Percentiles rank a stretch among this genome's conserved stretches.
These are phyloP conservation scores for Semicossyphus pulcher DNA, from an alignment of 2,113 vertebrate genomes.

Conservation along the genomic window DNA sequence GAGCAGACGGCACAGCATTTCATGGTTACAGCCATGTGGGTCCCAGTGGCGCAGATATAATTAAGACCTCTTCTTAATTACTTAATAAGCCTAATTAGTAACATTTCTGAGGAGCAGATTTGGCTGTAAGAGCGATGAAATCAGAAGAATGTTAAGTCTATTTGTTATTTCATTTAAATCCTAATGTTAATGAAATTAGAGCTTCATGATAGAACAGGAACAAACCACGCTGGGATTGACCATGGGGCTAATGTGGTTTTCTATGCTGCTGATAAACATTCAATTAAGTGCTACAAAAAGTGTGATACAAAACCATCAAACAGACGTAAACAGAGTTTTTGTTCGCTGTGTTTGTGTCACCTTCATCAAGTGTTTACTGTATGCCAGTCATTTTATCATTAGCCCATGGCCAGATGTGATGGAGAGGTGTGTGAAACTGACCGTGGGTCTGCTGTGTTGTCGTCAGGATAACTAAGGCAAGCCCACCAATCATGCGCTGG, in stretches of 20 bases:
- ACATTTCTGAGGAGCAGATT: constrained; percentile 74
- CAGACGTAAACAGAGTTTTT: constrained; percentile 20
- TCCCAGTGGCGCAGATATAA: constrained; percentile 82
- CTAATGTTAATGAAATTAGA: constrained; percentile 79
- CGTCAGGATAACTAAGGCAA: constrained; percentile 84
- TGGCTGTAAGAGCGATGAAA: constrained; percentile 77
- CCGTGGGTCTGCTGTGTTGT: constrained; percentile 84
- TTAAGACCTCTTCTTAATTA: constrained; percentile 85
- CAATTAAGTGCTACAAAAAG: constrained; percentile 60
- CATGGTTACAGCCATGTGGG: constrained; percentile 69
- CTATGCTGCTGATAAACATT: constrained; percentile 69
- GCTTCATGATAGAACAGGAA: constrained; percentile 66
- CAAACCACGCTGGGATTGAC: constrained; percentile 71
- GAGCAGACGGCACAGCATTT: constrained; percentile 63
- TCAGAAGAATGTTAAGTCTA: constrained; percentile 77
- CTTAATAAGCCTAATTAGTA: constrained; percentile 85
- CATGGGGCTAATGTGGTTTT: constrained; percentile 66
- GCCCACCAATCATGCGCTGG: constrained; percentile 89
- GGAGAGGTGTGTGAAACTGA: constrained; percentile 61
- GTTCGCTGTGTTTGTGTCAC: constrained; percentile 13
- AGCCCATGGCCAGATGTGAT: constrained; percentile 70
- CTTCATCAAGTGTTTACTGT: constrained; percentile 30
- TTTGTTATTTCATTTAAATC: constrained; percentile 80
- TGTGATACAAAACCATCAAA: constrained; percentile 26
- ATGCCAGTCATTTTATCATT: constrained; percentile 40